phyloP scores from a whole-genome alignment of 1,140 invertebrate genomes.

The Diploscapter pachys region DNA sequence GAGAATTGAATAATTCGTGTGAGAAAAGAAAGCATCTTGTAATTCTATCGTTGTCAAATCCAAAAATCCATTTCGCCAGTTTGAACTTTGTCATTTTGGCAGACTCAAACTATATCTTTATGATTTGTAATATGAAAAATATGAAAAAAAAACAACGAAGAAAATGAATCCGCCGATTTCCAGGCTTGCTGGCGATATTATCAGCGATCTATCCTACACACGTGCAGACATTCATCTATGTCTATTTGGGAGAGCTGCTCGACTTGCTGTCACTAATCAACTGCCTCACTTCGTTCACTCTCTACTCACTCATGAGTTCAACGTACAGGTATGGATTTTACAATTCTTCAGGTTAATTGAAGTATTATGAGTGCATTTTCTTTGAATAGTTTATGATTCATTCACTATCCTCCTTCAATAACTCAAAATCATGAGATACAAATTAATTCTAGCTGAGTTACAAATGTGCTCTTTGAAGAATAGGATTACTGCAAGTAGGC shows the following conservation, averaged over 20 bases:
- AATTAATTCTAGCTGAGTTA: no score
- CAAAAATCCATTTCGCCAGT: neutral
- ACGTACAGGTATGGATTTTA: slow-evolving; percentile 14
- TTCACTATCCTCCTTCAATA: no score
- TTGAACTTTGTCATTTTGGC: neutral
- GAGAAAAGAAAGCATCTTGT: no score
- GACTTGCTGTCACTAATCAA: slow-evolving; percentile 40
- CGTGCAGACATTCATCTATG: slow-evolving; percentile 33
- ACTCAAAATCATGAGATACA: no score
- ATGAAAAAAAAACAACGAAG: neutral
- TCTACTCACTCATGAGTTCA: slow-evolving; percentile 37
- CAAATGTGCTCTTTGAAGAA: no score
- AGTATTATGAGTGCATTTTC: no score
- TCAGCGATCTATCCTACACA: slow-evolving; percentile 37
- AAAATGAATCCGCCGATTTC: neutral
- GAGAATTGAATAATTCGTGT: no score
- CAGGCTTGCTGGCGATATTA: slow-evolving; percentile 32
- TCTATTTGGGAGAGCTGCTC: slow-evolving; percentile 36
- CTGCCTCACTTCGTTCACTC: slow-evolving; percentile 34
- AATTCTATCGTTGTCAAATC: neutral
- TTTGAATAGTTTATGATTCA: no score
- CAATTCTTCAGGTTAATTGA: no score
- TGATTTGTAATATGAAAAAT: no score
- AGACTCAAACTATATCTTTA: neutral
- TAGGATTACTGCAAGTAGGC: no score